Percentiles rank a stretch among this genome's conserved stretches.
Evolutionary conservation across 2,113 vertebrate species (phyloP).

Genomic region (Corythoichthys intestinalis): DNA sequence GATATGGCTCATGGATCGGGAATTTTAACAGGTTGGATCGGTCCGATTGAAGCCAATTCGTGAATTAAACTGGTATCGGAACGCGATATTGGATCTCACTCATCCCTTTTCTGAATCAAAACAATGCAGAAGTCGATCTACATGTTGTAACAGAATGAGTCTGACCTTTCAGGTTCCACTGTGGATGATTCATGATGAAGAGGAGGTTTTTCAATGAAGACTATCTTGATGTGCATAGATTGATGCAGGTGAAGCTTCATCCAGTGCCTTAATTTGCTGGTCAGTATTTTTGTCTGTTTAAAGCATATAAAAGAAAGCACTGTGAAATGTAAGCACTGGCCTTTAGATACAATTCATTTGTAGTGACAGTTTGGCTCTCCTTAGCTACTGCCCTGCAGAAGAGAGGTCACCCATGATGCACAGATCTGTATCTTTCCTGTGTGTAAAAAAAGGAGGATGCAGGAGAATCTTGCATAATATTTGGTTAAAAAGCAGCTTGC

Average conservation of each 20-base stretch:
- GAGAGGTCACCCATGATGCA: conserved; percentile 33
- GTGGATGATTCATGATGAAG: not conserved
- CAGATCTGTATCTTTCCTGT: conserved; percentile 17
- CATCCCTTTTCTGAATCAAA: not conserved
- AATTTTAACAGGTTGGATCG: no score
- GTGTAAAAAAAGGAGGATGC: not conserved
- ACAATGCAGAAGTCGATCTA: not conserved
- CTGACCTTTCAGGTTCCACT: not conserved
- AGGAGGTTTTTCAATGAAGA: not conserved
- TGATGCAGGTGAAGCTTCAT: conserved; percentile 31
- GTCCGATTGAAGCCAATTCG: no score
- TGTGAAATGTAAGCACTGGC: conserved; percentile 26
- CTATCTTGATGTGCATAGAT: conserved; percentile 14
- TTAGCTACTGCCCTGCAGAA: conserved; percentile 37
- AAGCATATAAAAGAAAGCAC: conserved; percentile 20
- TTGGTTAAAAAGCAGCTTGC: conserved; percentile 62
- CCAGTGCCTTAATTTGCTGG: conserved; percentile 23
- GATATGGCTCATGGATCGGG: no score
- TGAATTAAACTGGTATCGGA: no score
- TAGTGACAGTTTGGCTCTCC: conserved; percentile 52
- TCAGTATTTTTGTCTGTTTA: conserved; percentile 15
- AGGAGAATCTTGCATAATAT: conserved; percentile 41
- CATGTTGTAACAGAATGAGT: not conserved
- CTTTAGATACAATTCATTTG: conserved; percentile 46
- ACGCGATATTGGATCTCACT: no score